Base-by-base conservation (phyloP, 2,888 invertebrate species). In the Zygaena filipendulae region DNA sequence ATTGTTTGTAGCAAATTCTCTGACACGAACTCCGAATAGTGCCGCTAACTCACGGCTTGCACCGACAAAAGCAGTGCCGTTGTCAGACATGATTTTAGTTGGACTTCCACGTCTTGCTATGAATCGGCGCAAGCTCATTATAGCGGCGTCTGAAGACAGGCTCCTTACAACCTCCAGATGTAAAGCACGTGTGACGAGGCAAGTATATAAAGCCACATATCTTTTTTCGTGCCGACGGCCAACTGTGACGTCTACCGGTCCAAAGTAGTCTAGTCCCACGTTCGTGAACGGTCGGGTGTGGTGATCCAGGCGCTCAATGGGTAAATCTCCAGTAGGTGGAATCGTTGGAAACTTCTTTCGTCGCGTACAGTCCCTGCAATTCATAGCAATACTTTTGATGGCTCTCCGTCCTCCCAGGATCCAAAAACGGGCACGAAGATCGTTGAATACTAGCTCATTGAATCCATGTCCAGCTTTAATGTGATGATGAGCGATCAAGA, bases 181-280 rank as follows among this genome's bases (percentile, higher is more conserved):
- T 1, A 42, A 16, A 1, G 37, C 39, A 3, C 38, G 20, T 0
- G 27, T 24, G 1, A 30, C 29, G 3, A 40, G 14, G 5, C 42
- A 40, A 0, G 38, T 42, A 4, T 35, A 39, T 3, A 42, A 13
- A 0, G 40, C 40, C 1, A 37, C 27, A 8, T 33, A 42, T 1
- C 38, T 13, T 18, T 44, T 40, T 4, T 33, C 29, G 5, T 27
- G 32, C 5, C 30, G 11, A 10, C 36, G 28, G 3, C 38, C 38
- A 6, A 39, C 25, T 0, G 34, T 33, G 4, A 40, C 34, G 1
- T 9, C 30, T 4, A 39, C 3, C 0, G 40, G 40, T 3, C 39
- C 39, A 13, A 39, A 42, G 13, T 35, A 43, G 12, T 42, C 40
- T 2, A 38, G 5, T 0, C 43, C 40, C 2, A 33, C 28, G 19